Percentiles rank a stretch among this genome's conserved stretches.
phyloP scores from a whole-genome alignment of 2,888 invertebrate species.

The Ypsolopha scabrella region DNA sequence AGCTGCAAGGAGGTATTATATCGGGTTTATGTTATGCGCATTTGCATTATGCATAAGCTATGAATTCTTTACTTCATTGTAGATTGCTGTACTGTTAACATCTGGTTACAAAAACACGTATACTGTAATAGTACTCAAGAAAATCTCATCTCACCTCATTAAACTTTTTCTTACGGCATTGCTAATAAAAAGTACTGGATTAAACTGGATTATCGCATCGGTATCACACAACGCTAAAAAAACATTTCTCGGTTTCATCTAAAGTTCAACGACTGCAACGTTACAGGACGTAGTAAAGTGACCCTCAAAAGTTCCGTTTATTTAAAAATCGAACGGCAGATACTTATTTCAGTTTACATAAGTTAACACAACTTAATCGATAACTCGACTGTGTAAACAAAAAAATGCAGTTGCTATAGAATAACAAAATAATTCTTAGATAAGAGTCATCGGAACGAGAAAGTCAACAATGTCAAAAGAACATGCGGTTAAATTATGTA shows the following conservation, averaged over 20 bases:
- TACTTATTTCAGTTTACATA: not conserved
- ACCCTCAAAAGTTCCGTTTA: slow-evolving; percentile 2
- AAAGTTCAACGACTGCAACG: too few species aligned
- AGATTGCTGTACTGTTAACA: too few species aligned
- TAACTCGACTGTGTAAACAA: slow-evolving; percentile 6
- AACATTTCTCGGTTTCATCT: too few species aligned
- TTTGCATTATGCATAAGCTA: slow-evolving; percentile 2
- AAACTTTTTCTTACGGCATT: too few species aligned
- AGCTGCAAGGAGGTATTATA: too few species aligned
- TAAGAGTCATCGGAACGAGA: slow-evolving; percentile 9
- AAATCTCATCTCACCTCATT: too few species aligned
- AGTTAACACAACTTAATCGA: slow-evolving; percentile 12
- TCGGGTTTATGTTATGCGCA: not conserved
- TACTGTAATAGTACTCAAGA: too few species aligned
- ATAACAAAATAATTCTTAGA: not conserved
- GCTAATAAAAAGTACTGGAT: too few species aligned
- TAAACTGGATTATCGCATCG: too few species aligned
- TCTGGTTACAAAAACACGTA: too few species aligned
- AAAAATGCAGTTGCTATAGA: slow-evolving; percentile 1
- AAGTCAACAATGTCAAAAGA: slow-evolving; percentile 31
- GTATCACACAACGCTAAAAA: too few species aligned
- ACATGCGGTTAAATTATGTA: slow-evolving; percentile 5
- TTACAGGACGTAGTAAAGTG: not conserved
- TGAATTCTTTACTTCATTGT: too few species aligned
- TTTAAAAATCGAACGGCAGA: not conserved